A percentile compares a stretch with the other conserved stretches of the same genome.
Evolutionary conservation across 2,797 vertebrate species (phyloP).

Genomic region (Neosilurus hyrtlii): DNA sequence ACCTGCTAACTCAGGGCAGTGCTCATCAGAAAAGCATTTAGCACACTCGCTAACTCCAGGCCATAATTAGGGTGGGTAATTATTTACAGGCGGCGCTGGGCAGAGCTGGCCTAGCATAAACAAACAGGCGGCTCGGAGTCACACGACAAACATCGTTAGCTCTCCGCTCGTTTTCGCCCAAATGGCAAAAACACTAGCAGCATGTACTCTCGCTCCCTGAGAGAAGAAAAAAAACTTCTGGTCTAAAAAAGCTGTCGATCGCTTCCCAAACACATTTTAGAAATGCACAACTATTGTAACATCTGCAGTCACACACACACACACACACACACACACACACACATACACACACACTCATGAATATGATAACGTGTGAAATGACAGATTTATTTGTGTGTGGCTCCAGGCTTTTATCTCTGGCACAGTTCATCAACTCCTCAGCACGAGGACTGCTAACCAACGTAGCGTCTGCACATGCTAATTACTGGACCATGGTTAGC

Average conservation of each 20-base stretch:
- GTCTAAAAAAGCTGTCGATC: slow-evolving; percentile 52
- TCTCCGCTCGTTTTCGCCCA: slow-evolving; percentile 62
- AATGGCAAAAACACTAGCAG: slow-evolving; percentile 59
- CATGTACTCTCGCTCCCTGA: slow-evolving; percentile 54
- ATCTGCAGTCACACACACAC: slow-evolving; percentile 46
- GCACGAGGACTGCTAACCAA: slow-evolving; percentile 90
- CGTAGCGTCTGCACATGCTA: slow-evolving; percentile 90
- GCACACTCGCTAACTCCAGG: slow-evolving; percentile 90
- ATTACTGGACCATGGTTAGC: slow-evolving; percentile 74
- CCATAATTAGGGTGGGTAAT: slow-evolving; percentile 99
- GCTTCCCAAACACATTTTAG: slow-evolving; percentile 54
- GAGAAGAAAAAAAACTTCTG: slow-evolving; percentile 50
- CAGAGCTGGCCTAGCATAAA: slow-evolving; percentile 99
- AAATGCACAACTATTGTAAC: slow-evolving; percentile 53
- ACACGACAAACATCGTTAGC: slow-evolving; percentile 85
- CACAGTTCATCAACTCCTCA: slow-evolving; percentile 99
- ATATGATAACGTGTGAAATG: slow-evolving; percentile 78
- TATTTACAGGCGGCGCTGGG: slow-evolving; percentile 98
- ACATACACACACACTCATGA: slow-evolving; percentile 67
- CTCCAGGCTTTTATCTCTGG: slow-evolving; percentile 91
- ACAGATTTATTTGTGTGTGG: slow-evolving; percentile 82
- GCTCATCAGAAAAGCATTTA: slow-evolving; percentile 99
- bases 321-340: slow-evolving; percentile 32
- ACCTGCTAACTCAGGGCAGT: slow-evolving; percentile 92
- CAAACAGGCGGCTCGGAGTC: slow-evolving; percentile 95